Evolutionary conservation across 2,888 invertebrate species (phyloP).

Genomic region (Neocrepidodera transversa): DNA sequence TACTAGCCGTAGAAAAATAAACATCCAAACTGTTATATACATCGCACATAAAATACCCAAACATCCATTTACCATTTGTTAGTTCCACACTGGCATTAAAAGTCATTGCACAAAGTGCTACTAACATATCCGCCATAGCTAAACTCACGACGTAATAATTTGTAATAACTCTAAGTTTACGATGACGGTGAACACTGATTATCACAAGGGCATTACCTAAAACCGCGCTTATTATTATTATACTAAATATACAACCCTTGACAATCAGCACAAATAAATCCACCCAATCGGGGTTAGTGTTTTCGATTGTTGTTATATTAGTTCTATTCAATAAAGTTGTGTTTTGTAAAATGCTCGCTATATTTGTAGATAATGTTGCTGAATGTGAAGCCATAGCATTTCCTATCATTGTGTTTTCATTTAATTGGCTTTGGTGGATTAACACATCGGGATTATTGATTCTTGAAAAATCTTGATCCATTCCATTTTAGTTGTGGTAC

Average conservation of each 20-base stretch:
- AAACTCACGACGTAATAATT: constrained; percentile 96
- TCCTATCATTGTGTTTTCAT: constrained; percentile 56
- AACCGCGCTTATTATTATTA: constrained; percentile 70
- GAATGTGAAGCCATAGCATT: constrained; percentile 60
- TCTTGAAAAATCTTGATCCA: neutral
- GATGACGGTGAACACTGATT: constrained; percentile 80
- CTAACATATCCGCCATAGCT: constrained; percentile 92
- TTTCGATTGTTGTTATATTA: constrained; percentile 55
- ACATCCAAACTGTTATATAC: constrained; percentile 95
- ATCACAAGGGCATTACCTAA: constrained; percentile 93
- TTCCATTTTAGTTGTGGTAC: neutral
- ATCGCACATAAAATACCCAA: constrained; percentile 90
- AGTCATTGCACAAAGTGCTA: constrained; percentile 91
- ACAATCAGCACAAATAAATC: constrained; percentile 69
- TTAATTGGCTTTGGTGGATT: constrained; percentile 20
- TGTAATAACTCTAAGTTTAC: constrained; percentile 85
- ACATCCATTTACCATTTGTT: constrained; percentile 85
- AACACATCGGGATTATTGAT: neutral
- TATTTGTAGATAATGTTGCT: constrained; percentile 52
- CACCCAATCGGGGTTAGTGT: constrained; percentile 61
- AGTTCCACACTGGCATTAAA: constrained; percentile 88
- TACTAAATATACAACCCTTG: constrained; percentile 80
- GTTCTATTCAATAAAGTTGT: constrained; percentile 48
- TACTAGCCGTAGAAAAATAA: constrained; percentile 90
- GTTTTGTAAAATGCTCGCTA: constrained; percentile 50